Base-by-base conservation (phyloP, 2,888 invertebrate species). In the Hirtodrosophila alboralis region DNA sequence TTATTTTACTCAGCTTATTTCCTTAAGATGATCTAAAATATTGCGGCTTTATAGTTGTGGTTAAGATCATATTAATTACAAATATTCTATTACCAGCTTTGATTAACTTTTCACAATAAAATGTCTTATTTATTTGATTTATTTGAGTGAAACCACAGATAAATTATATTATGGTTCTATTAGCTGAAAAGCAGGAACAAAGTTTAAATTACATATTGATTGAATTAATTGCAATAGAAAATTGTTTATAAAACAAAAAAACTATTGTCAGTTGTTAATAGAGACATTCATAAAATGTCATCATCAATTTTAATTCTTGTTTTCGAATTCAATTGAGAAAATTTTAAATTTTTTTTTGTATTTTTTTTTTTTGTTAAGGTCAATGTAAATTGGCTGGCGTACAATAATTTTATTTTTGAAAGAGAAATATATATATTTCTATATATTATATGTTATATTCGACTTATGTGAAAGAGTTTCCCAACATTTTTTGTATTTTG, bases 211-310 rank as follows among this genome's bases (percentile, higher is more conserved):
- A 57, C 68, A 44, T 3, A 7, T 21, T n/a, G 14, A 21, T 21
- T 8, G 21, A 16, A 30, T 26, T n/a, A n/a, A n/a, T n/a, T n/a
- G n/a, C 7, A 45, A 43, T 28, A 14, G 13, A 23, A 6, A 18
- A 2, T 4, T 18, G 23, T 8, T 8, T 23, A 23, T 8, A 2
- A 23, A 23, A 7, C 8, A 1, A 18, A 1, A 18, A 3, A 18
- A 57, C 45, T 62, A 36, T 66, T 62, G 70, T 69, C 56, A 65
- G 56, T 38, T 45, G 34, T 63, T 71, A 75, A 73, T 75, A 54
- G 57, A 78, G 68, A 74, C 71, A 80, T 73, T 84, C 84, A 78
- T 74, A 74, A n/a, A 80, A 71, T 80, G 81, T 80, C 78, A 71
- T 51, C 61, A 71, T 77, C 81, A 84, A 77, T 78, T 77, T 40